Percentiles rank a stretch among this genome's conserved stretches.
Evolutionary conservation across 2,113 vertebrate species (phyloP).

Genomic region (Sialia sialis): DNA sequence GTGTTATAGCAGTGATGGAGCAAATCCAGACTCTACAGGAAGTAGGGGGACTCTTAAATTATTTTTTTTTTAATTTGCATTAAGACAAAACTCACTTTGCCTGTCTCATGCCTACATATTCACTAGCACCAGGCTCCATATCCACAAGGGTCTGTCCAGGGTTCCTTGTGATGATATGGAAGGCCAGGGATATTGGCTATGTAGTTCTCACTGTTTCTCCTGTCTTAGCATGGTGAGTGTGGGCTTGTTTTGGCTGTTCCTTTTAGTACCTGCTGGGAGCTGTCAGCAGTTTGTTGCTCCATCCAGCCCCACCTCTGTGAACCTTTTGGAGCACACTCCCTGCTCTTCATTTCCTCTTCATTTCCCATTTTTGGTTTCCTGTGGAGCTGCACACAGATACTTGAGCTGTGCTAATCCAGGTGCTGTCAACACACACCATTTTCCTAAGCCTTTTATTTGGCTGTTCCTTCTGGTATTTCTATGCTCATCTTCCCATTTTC

Average conservation of each 20-base stretch:
- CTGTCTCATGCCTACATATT: not conserved
- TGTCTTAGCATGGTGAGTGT: not conserved
- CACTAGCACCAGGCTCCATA: not conserved
- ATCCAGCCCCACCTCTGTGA: not conserved
- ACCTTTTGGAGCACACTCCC: not conserved
- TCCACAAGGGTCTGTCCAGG: not conserved
- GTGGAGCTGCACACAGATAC: not conserved
- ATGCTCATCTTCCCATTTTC: not conserved
- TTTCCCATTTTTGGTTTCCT: not conserved
- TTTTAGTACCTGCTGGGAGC: not conserved
- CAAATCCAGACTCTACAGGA: not conserved
- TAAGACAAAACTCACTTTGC: not conserved
- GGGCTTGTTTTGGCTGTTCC: not conserved
- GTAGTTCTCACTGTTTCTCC: not conserved
- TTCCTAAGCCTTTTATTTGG: not conserved
- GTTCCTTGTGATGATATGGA: not conserved
- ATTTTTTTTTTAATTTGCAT: not conserved
- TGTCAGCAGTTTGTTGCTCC: not conserved
- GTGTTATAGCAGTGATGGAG: not conserved
- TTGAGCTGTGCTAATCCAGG: not conserved
- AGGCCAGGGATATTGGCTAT: not conserved
- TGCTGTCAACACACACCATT: not conserved
- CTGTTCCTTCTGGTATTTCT: not conserved
- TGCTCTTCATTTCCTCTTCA: not conserved
- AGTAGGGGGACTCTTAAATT: not conserved